Base-by-base conservation (phyloP, 2,888 invertebrate genomes). In the Lamellibrachia satsuma region DNA sequence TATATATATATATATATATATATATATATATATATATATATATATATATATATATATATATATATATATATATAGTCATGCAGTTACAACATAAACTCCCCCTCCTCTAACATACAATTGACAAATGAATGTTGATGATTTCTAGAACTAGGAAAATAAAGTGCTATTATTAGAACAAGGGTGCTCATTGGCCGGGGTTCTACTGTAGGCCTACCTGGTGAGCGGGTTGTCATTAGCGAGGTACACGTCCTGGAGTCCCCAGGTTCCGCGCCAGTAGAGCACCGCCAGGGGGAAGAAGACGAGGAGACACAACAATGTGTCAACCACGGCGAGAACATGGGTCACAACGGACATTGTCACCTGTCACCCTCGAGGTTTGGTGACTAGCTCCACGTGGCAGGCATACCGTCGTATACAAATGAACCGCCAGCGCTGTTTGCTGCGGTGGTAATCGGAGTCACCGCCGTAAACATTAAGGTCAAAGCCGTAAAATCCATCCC, bases 201-300 rank as follows among this genome's bases (percentile, higher is more conserved):
- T 39, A 15, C 60, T 15, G 1, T n/a, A 6, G 15, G 6, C 75
- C 22, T 75, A 75, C 75, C 75, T 75, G 75, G 75, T 75, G 90
- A 92, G 15, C 15, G 60, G 27, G 91, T 94, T 91, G 15, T 92
- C 92, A 6, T 94, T 94, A 55, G 93, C 91, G 91, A 94, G 92
- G 92, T 94, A 94, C 60, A 92, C 93, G 92, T 94, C 94, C 91
- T 94, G 94, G 1, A 94, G 93, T 15, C 93, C 93, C 94, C 94
- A 94, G 2, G 94, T 94, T 39, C 94, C 94, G n/a, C 94, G 93
- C 94, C 94, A 94, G 92, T 94, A 93, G 22, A 94, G 60, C 27
- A 94, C 93, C 55, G 94, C 92, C 27, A 94, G 91, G 0, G 94
- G 94, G 92, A 94, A 94, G 75, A 94, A 93, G 90, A 94, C 92